phyloP scores from a whole-genome alignment of 2,113 vertebrate genomes.

The Ardeotis arabs region DNA sequence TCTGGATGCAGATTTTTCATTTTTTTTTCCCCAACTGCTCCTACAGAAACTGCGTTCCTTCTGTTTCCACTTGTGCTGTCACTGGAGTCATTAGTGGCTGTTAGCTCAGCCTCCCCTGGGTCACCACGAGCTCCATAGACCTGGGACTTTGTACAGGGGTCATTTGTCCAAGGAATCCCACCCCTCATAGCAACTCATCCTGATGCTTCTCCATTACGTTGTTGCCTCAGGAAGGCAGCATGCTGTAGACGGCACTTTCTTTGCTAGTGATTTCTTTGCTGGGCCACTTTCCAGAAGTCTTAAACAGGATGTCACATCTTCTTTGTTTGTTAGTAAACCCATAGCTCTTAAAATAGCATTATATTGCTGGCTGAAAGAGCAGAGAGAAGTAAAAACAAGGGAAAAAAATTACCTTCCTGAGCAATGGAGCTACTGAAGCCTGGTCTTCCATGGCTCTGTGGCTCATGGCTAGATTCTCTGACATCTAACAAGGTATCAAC shows the following conservation, averaged over 20 bases:
- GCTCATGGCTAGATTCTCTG: neutral
- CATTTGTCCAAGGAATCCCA: neutral
- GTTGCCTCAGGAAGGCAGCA: neutral
- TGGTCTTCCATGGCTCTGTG: neutral
- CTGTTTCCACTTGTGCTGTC: neutral
- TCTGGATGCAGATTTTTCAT: neutral
- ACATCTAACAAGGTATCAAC: neutral
- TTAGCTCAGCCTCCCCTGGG: neutral
- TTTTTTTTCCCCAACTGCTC: neutral
- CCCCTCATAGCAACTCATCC: neutral
- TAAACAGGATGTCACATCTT: neutral
- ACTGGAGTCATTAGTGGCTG: neutral
- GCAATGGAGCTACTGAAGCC: neutral
- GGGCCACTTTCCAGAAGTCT: neutral
- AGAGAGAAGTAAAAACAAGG: neutral
- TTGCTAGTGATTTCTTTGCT: neutral
- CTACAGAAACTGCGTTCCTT: neutral
- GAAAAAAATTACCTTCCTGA: neutral
- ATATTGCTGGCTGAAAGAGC: neutral
- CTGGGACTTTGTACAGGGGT: neutral
- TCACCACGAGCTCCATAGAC: neutral
- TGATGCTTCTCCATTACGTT: fast-evolving
- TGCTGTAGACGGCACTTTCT: neutral
- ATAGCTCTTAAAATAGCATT: neutral
- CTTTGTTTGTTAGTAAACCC: neutral